phyloP scores from a whole-genome alignment of 2,797 vertebrate genomes.

The Tachyglossus aculeatus region DNA sequence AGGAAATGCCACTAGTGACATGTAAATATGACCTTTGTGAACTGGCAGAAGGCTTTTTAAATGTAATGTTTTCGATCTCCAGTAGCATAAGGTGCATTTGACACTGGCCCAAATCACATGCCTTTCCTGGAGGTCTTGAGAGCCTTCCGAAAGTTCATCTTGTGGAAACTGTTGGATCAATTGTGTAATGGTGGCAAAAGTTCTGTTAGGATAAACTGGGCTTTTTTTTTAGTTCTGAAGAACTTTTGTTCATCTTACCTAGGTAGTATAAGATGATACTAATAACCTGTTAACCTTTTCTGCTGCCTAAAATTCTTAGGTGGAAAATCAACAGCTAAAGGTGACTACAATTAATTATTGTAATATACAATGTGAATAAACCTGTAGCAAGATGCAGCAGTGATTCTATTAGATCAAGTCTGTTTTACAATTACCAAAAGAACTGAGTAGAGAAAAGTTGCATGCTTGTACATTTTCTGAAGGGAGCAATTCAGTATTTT shows the following conservation, averaged over 20 bases:
- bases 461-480: slow-evolving; percentile 21
- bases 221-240: background rate
- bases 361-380: slow-evolving; percentile 24
- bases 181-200: slow-evolving; percentile 1
- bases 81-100: slow-evolving; percentile 68
- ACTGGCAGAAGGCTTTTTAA: slow-evolving; percentile 68
- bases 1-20: slow-evolving; percentile 94
- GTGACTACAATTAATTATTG: slow-evolving; percentile 26
- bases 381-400: slow-evolving; percentile 12
- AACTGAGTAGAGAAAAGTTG: slow-evolving; percentile 14
- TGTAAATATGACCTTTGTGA: slow-evolving; percentile 94
- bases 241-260: background rate
- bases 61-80: slow-evolving; percentile 62
- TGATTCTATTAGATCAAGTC: slow-evolving; percentile 29
- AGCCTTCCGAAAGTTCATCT: background rate
- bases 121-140: slow-evolving; percentile 1
- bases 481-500: slow-evolving; percentile 8
- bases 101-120: slow-evolving; percentile 20
- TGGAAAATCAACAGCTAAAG: too few species aligned
- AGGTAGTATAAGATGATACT: too few species aligned
- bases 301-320: too few species aligned
- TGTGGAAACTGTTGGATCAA: background rate
- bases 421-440: slow-evolving; percentile 38
- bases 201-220: background rate
- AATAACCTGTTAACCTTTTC: too few species aligned